phyloP scores from a whole-genome alignment of 2,888 invertebrate genomes.

The Pseudococcus jackbeardsleyi region DNA sequence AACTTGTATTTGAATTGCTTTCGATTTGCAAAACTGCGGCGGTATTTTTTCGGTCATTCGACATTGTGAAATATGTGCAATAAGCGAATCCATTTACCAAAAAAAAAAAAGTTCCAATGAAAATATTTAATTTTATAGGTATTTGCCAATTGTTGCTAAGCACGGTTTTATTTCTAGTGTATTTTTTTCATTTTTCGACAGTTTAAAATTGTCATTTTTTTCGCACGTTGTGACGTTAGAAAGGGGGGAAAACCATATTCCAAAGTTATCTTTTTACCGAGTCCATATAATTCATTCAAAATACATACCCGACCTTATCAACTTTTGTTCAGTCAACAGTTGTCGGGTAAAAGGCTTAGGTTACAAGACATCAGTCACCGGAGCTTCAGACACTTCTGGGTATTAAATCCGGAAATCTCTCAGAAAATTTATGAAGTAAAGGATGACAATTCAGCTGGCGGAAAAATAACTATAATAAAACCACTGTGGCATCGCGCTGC shows the following conservation, averaged over 20 bases:
- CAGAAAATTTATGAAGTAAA: conserved; percentile 5
- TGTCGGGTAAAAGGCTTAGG: background rate
- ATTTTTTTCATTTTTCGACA: too few relatives aligned
- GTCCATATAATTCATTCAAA: background rate
- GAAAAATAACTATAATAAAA: conserved; percentile 8
- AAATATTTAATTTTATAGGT: background rate
- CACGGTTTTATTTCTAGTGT: background rate
- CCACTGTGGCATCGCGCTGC: background rate
- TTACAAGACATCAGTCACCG: conserved; percentile 25
- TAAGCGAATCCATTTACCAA: background rate
- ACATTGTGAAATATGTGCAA: background rate
- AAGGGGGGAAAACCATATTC: too few relatives aligned
- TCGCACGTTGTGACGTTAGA: too few relatives aligned
- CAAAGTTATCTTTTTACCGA: too few relatives aligned
- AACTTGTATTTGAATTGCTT: conserved; percentile 12
- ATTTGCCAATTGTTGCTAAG: background rate
- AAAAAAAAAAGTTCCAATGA: background rate
- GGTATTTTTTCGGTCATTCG: background rate
- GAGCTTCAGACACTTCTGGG: background rate
- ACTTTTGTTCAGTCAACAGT: conserved; percentile 15
- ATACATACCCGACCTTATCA: background rate
- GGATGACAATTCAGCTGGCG: conserved; percentile 4
- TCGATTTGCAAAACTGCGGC: conserved; percentile 17
- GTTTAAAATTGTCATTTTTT: too few relatives aligned
- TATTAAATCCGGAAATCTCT: conserved; percentile 19